Percentiles rank a stretch among this genome's conserved stretches.
Evolutionary conservation across 2,888 invertebrate species (phyloP).

Genomic region (Dryobotodes eremita): DNA sequence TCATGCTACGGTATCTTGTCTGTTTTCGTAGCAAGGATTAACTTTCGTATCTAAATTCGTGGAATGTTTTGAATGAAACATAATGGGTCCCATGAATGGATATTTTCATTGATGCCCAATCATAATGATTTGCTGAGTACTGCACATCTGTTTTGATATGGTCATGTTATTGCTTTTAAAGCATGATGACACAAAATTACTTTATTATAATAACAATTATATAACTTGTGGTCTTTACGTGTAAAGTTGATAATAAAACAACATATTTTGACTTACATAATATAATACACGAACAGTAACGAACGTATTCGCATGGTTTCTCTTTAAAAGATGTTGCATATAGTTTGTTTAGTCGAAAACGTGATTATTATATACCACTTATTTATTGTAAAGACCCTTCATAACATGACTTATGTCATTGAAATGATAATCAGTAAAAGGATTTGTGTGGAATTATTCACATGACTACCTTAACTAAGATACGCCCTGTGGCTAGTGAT

Average conservation of each 20-base stretch:
- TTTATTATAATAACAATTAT: neutral
- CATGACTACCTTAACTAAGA: conserved; percentile 87
- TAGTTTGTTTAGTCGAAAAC: conserved; percentile 60
- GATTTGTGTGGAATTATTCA: conserved; percentile 89
- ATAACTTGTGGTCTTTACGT: neutral
- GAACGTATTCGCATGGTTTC: conserved; percentile 37
- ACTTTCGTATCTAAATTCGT: neutral
- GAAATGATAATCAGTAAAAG: conserved; percentile 89
- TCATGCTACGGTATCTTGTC: conserved; percentile 49
- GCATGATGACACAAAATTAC: conserved; percentile 18
- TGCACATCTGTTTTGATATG: neutral
- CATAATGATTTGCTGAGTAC: neutral
- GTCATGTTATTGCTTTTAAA: conserved; percentile 3
- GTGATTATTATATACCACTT: conserved; percentile 68
- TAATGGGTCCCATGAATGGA: neutral
- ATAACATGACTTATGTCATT: conserved; percentile 88
- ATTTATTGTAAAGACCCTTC: conserved; percentile 82
- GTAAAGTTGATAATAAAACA: conserved; percentile 15
- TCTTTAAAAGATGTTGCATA: conserved; percentile 49
- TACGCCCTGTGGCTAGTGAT: conserved; percentile 89
- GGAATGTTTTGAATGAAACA: neutral
- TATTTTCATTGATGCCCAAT: neutral
- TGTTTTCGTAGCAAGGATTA: neutral
- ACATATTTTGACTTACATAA: conserved; percentile 39
- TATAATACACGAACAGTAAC: conserved; percentile 28